These are phyloP conservation scores for Perognathus longimembris DNA, from an alignment of 2,113 vertebrate species.

Conservation along the genomic window DNA sequence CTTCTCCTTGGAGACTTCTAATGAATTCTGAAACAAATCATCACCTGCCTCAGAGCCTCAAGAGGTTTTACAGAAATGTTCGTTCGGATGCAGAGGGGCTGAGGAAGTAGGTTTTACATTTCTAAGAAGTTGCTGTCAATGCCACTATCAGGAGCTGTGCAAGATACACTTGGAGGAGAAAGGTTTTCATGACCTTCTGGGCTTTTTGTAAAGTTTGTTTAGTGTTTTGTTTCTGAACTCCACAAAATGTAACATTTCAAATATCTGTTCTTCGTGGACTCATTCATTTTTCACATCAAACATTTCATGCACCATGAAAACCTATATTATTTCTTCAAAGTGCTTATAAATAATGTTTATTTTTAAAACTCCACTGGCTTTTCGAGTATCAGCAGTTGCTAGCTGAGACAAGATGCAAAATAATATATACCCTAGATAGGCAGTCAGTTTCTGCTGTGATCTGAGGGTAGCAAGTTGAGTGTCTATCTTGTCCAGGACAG, in stretches of 20 bases:
- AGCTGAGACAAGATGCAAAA: neutral
- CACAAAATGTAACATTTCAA: neutral
- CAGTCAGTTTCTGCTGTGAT: neutral
- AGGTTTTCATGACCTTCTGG: neutral
- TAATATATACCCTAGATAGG: neutral
- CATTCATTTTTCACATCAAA: constrained; percentile 2
- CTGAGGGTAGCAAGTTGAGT: neutral
- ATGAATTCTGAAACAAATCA: constrained; percentile 10
- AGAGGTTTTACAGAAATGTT: neutral
- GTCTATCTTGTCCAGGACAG: neutral
- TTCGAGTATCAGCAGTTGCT: constrained; percentile 16
- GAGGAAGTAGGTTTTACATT: neutral
- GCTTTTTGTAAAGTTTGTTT: neutral
- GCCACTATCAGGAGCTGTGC: rapidly evolving
- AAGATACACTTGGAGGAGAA: neutral
- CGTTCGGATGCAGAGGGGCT: neutral
- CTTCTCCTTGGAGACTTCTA: neutral
- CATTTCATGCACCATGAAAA: neutral
- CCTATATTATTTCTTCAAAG: neutral
- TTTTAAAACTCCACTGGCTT: constrained; percentile 2
- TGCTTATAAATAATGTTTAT: neutral
- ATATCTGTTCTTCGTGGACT: neutral
- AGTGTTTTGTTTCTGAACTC: neutral
- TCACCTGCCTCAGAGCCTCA: neutral
- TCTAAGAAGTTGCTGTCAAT: neutral